Conservation (phyloP, 2,797 vertebrate species). For the Pygocentrus nattereri region DNA sequence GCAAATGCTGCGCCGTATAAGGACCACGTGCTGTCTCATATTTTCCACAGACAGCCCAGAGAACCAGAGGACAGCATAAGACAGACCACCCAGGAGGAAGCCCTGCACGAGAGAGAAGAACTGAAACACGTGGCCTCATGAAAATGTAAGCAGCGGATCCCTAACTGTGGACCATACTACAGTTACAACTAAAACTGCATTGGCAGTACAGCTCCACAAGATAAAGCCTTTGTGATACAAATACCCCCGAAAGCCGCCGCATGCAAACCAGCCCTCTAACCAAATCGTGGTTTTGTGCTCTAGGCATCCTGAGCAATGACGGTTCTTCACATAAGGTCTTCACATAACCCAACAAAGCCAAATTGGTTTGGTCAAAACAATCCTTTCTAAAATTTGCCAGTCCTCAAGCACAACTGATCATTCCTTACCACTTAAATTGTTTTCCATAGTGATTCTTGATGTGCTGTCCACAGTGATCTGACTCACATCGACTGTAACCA, state of each 20-base stretch:
- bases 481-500: too few species aligned
- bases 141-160: not conserved
- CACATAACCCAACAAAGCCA: not conserved
- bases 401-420: too few species aligned
- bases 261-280: not conserved
- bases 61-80: not conserved
- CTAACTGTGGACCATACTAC: not conserved
- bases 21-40: slow-evolving; percentile 35
- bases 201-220: not conserved
- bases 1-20: slow-evolving; percentile 46
- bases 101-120: not conserved
- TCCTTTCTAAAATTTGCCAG: too few species aligned
- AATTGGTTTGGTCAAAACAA: too few species aligned
- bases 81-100: slow-evolving; percentile 16
- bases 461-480: too few species aligned
- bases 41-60: slow-evolving; percentile 43
- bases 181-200: not conserved
- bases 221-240: too few species aligned
- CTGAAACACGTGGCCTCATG: not conserved
- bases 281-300: not conserved
- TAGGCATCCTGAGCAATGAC: not conserved
- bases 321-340: too few species aligned
- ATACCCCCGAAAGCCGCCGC: not conserved
- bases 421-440: too few species aligned
- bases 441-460: too few species aligned